These are phyloP conservation scores for Lithosia quadra DNA, from an alignment of 2,888 invertebrate species.

Conservation along the genomic window DNA sequence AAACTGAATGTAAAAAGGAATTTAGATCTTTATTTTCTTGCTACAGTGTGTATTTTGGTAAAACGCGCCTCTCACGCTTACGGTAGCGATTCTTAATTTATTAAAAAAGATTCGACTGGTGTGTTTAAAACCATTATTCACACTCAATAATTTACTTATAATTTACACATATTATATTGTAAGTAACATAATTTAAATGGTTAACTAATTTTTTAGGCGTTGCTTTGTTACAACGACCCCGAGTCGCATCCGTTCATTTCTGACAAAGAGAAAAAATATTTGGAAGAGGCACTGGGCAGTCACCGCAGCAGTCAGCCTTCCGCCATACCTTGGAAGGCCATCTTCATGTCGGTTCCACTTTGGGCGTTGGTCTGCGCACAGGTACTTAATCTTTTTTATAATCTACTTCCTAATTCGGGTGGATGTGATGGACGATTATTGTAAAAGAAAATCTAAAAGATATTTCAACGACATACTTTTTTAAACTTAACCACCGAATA, in stretches of 20 bases:
- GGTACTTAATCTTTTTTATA: slow-evolving; percentile 63
- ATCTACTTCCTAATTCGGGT: neutral
- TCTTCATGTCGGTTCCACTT: slow-evolving; percentile 90
- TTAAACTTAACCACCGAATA: too few species aligned
- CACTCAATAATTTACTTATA: neutral
- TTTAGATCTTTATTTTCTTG: too few species aligned
- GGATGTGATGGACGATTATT: neutral
- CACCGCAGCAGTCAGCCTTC: slow-evolving; percentile 85
- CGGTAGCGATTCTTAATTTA: neutral
- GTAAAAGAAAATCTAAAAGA: neutral
- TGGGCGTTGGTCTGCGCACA: slow-evolving; percentile 93
- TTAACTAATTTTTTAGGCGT: slow-evolving; percentile 69
- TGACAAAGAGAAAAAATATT: slow-evolving; percentile 89
- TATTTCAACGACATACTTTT: neutral
- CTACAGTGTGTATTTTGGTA: too few species aligned
- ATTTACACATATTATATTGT: slow-evolving; percentile 1
- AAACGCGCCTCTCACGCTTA: too few species aligned
- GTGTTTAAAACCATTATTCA: neutral
- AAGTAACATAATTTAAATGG: slow-evolving; percentile 10
- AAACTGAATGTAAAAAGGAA: too few species aligned
- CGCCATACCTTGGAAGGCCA: slow-evolving; percentile 90
- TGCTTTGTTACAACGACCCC: slow-evolving; percentile 90
- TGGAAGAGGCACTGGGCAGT: slow-evolving; percentile 88
- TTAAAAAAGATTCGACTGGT: neutral
- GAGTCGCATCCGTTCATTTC: slow-evolving; percentile 91